Conservation (phyloP, 2,113 vertebrate genomes). For the Saccopteryx leptura region DNA sequence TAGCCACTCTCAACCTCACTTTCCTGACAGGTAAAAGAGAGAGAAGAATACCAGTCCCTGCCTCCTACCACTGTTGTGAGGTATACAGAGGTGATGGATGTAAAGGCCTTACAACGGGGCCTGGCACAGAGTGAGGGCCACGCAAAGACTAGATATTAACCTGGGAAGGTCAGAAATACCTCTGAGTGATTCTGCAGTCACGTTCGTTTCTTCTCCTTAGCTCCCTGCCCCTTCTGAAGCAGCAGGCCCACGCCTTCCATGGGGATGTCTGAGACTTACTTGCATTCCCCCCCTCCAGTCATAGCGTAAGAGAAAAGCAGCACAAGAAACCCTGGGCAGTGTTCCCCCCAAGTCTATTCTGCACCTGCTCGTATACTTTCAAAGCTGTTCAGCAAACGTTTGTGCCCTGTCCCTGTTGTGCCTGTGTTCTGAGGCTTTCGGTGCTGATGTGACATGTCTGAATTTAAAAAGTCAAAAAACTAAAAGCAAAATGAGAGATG, state of each 20-base stretch:
- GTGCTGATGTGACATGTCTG: not conserved
- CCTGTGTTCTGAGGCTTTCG: not conserved
- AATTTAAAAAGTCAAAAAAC: not conserved
- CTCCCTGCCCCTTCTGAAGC: not conserved
- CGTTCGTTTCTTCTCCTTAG: not conserved
- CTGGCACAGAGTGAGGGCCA: not conserved
- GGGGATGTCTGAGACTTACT: not conserved
- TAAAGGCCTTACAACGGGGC: not conserved
- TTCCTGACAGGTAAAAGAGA: not conserved
- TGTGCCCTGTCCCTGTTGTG: not conserved
- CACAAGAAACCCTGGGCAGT: not conserved
- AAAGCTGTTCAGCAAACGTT: not conserved
- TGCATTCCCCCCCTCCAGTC: not conserved
- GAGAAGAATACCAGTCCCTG: not conserved
- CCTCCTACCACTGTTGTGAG: not conserved
- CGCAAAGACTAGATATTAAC: not conserved
- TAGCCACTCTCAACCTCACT: not conserved
- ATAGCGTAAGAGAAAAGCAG: not conserved
- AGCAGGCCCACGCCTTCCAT: not conserved
- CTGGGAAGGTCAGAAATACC: not conserved
- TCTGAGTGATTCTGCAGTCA: fast-evolving
- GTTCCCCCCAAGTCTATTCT: not conserved
- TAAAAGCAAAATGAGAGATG: not conserved
- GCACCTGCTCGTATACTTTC: not conserved
- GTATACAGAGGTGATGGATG: not conserved